Evolutionary conservation across 23 tunicate genomes (phyloP), one percentile per base, ranked within the genome.

Genomic region (Styela plicata): DNA sequence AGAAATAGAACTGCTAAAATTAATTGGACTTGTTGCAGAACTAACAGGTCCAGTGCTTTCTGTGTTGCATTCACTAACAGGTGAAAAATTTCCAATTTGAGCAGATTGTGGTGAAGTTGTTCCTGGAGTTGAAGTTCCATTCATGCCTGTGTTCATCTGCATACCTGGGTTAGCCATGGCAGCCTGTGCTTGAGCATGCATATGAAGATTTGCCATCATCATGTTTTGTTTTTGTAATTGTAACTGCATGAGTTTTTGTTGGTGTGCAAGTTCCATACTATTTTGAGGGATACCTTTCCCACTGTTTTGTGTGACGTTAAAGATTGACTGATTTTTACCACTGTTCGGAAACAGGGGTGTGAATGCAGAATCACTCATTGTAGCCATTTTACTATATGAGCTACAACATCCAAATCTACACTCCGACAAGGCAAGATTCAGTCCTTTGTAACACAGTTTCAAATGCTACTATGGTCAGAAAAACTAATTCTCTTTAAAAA

Each of bases 311-410:
- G 81, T 7, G 53, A 74, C 23, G 0, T 31, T 31, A 29, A 33
- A 76, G 17, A 76, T 52, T 5, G 81, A 36, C 66, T 52, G 81
- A 24, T 17, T 44, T 53, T 76, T 53, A 22, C 71, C 71, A 21
- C 28, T 68, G 81, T 44, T 76, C 28, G 52, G 66, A 24, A 76
- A 76, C 53, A 76, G 17, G 7, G 64, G 81, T 33, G 81, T 28
- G 31, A 36, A 76, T 24, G 81, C 81, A 76, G 81, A 76, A 76
- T 76, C 81, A 44, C 81, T 76, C 64, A 76, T 76, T 21, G 81
- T 76, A 24, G 81, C 81, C 81, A 76, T 76, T 65, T 22, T 29
- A n/a, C 18, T 25, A 36, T 76, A 24, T 7, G 13, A 44, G 57
- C 57, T 44, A 44, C 57, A 44, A 44, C 13, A 44, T 5, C 57